Base-by-base conservation (phyloP, 2,113 vertebrate species). In the Corapipo altera region DNA sequence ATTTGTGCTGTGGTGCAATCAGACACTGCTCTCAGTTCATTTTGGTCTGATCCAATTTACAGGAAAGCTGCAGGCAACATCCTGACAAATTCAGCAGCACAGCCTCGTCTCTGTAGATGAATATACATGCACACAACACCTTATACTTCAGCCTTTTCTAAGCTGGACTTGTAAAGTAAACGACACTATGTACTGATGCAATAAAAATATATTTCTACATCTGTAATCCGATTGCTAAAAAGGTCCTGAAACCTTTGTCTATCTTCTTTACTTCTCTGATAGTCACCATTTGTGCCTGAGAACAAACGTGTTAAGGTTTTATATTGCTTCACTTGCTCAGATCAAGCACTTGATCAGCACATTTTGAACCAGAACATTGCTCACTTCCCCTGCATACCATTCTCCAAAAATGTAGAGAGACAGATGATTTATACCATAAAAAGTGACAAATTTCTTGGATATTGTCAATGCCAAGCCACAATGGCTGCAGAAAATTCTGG, bases 31-130 rank as follows among this genome's bases (percentile, higher is more conserved):
- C 51, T 51, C 65, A 24, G 46, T 84, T 91, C 65, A 67, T 85
- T 92, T 81, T 64, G 39, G 77, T 71, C 74, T 94, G 65, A 72
- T 89, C 78, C 55, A 83, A 76, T 92, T 90, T 76, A 80, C 51
- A 41, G 2, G 5, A 70, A 80, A 96, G 90, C 87, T 95, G 46
- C 74, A 88, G 74, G 54, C 82, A 93, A 69, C 48, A 55, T 69
- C 88, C 92, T 77, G 71, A 69, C 76, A 82, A 94, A 85, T 78
- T 39, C 77, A 87, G 52, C 73, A 87, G 66, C 85, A 41, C 74
- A 66, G 64, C 23, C 62, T 32, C 76, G 44, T 73, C 82, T 85
- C 71, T 79, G 27, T 3, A 52, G 61, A 71, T 81, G 39, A 83
- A 92, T 73, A 77, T 39, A 72, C 8, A 4, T 46, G n/a, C 59